These are phyloP conservation scores for Ophioninae sp. DNA, from an alignment of 2,888 invertebrate genomes.

Conservation along the genomic window DNA sequence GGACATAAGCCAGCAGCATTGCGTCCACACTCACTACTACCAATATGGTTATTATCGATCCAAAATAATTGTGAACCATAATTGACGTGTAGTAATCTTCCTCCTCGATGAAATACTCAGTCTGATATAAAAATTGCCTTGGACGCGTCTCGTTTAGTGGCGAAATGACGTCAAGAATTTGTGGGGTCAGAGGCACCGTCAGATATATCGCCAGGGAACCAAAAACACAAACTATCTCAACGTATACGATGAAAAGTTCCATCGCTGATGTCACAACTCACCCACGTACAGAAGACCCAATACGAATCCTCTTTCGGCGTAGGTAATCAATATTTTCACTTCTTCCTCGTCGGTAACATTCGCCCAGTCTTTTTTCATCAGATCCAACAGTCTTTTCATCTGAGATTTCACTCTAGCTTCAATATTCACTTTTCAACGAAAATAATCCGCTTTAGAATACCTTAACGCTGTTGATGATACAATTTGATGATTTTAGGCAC, in stretches of 20 bases:
- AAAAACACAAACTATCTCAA: constrained; percentile 32
- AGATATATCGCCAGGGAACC: constrained; percentile 52
- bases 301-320: constrained; percentile 43
- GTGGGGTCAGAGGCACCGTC: constrained; percentile 54
- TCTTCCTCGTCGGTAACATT: constrained; percentile 38
- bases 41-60: constrained; percentile 46
- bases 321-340: constrained; percentile 37
- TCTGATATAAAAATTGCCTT: constrained; percentile 55
- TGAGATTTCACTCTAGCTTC: constrained; percentile 12
- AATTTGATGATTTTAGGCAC: constrained; percentile 48
- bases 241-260: background rate
- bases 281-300: constrained; percentile 39
- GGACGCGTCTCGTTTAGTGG: constrained; percentile 61
- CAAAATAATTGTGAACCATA: constrained; percentile 57
- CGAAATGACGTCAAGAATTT: constrained; percentile 53
- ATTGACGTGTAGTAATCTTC: constrained; percentile 56
- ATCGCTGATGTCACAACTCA: constrained; percentile 12
- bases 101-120: constrained; percentile 55
- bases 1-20: constrained; percentile 56
- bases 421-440: constrained; percentile 14
- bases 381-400: constrained; percentile 50
- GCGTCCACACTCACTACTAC: constrained; percentile 46
- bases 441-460: constrained; percentile 21
- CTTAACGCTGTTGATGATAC: constrained; percentile 39
- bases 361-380: constrained; percentile 50